These are phyloP conservation scores for Tiliacea citrago DNA, from an alignment of 2,888 invertebrate species.

Conservation along the genomic window DNA sequence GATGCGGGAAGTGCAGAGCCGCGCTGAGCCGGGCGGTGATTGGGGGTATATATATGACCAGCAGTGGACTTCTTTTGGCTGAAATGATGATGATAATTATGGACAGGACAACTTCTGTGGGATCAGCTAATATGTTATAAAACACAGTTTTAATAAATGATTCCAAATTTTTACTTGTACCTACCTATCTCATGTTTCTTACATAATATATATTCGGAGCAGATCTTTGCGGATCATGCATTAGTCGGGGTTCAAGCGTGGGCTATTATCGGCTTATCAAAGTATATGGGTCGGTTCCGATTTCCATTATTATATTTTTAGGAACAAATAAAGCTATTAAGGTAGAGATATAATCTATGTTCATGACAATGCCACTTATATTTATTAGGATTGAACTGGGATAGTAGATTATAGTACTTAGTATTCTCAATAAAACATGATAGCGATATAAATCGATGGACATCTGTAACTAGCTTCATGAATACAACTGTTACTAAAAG, in stretches of 20 bases:
- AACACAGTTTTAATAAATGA: background rate
- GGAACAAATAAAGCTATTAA: background rate
- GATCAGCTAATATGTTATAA: background rate
- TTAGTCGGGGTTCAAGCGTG: constrained; percentile 9
- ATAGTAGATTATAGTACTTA: background rate
- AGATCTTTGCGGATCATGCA: constrained; percentile 6
- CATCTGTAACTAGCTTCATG: background rate
- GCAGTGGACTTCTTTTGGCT: too few relatives aligned
- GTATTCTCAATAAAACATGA: background rate
- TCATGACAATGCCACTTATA: background rate
- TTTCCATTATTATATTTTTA: constrained; percentile 10
- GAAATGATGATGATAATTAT: too few relatives aligned
- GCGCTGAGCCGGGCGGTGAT: too few relatives aligned
- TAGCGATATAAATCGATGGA: background rate
- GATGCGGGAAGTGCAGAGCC: too few relatives aligned
- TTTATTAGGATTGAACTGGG: background rate
- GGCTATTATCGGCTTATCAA: constrained; percentile 37
- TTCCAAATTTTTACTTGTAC: too few relatives aligned
- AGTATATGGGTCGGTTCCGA: constrained; percentile 18
- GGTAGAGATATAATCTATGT: background rate
- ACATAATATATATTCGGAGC: background rate
- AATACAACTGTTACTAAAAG: background rate
- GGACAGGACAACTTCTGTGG: too few relatives aligned
- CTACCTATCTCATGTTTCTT: background rate
- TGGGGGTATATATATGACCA: too few relatives aligned